Conservation (phyloP, 2,888 invertebrate genomes). For the Pterostichus madidus region DNA sequence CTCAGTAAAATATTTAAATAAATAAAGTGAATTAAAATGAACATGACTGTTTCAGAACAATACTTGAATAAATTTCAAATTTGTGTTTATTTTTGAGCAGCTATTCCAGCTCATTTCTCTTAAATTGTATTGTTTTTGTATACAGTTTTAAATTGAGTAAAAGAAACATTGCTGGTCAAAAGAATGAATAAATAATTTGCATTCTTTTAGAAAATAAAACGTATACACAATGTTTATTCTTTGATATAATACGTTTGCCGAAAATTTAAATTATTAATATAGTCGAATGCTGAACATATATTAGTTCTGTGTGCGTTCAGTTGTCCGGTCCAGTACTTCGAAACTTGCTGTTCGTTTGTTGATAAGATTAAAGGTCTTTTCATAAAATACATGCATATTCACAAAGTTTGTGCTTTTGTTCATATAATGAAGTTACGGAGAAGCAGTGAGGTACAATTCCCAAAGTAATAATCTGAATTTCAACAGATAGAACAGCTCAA, state of each 20-base stretch:
- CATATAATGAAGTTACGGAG: conserved; percentile 40
- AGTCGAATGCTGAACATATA: background rate
- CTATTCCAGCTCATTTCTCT: no score
- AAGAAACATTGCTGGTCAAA: no score
- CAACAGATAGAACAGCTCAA: conserved; percentile 29
- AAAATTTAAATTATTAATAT: background rate
- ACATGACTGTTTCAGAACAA: no score
- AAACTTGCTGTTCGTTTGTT: conserved; percentile 21
- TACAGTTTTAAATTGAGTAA: no score
- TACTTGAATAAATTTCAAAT: no score
- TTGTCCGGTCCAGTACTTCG: no score
- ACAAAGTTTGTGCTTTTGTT: conserved; percentile 33
- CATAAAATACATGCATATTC: conserved; percentile 25
- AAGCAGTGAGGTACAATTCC: conserved; percentile 28
- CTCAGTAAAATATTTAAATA: no score
- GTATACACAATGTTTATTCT: background rate
- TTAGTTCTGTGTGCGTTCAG: background rate
- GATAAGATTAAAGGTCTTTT: conserved; percentile 39
- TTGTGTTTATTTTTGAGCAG: no score
- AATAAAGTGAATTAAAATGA: no score
- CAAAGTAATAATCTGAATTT: conserved; percentile 51
- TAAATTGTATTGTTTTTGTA: no score
- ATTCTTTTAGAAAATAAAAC: no score
- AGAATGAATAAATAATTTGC: no score
- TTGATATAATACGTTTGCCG: background rate